phyloP scores from a whole-genome alignment of 2,797 vertebrate genomes.

The Phalloptychus januarius region DNA sequence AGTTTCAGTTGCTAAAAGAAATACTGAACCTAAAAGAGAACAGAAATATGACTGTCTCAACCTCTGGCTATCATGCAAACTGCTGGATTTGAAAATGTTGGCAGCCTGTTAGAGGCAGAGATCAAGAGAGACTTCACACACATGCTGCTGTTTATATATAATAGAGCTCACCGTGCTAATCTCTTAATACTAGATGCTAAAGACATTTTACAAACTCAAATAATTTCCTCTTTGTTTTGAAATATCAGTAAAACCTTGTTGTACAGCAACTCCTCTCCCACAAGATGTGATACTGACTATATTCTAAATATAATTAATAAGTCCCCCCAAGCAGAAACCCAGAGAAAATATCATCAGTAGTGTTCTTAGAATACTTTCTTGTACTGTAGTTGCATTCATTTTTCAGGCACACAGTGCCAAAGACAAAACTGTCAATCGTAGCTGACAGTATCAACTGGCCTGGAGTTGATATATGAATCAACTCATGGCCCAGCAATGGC shows the following conservation, averaged over 20 bases:
- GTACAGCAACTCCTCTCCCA: neutral
- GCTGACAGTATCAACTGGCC: too few species aligned
- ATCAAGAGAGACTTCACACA: neutral
- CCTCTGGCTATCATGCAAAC: neutral
- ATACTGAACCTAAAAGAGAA: neutral
- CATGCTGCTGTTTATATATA: neutral
- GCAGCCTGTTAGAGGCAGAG: neutral
- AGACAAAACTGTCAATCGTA: neutral
- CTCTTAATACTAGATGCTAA: neutral
- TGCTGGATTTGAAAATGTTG: neutral
- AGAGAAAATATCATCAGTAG: neutral
- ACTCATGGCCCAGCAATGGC: neutral
- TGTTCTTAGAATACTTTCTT: neutral
- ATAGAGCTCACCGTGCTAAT: neutral
- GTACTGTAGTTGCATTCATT: neutral
- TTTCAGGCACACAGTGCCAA: too few species aligned
- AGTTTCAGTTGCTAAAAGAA: neutral
- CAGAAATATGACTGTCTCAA: constrained; percentile 1
- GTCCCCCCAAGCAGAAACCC: neutral
- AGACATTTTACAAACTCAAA: neutral
- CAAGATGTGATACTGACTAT: neutral
- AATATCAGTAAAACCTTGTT: neutral
- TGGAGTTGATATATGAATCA: neutral
- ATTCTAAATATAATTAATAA: neutral
- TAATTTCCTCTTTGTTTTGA: neutral